These are phyloP conservation scores for Pygocentrus nattereri DNA, from an alignment of 2,797 vertebrate genomes.

Conservation along the genomic window DNA sequence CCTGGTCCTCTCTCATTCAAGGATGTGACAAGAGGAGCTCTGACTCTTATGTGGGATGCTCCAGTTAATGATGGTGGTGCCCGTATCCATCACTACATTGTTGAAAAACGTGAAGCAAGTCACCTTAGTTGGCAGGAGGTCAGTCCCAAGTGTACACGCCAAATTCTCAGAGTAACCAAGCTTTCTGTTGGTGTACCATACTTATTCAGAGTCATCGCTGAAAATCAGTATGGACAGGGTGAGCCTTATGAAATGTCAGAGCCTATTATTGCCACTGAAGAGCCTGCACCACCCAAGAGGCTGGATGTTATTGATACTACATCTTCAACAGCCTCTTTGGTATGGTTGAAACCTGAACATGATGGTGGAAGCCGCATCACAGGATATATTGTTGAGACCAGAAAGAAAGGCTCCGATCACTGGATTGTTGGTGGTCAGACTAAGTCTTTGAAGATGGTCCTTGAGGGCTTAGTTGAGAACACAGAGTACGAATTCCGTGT, in stretches of 20 bases:
- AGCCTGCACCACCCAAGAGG: conserved; percentile 95
- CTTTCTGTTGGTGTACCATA: conserved; percentile 89
- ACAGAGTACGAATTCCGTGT: conserved; percentile 97
- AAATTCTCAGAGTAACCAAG: conserved; percentile 89
- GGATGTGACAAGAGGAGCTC: conserved; percentile 91
- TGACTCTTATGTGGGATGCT: conserved; percentile 97
- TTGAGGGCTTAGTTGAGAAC: conserved; percentile 92
- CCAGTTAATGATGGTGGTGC: conserved; percentile 92
- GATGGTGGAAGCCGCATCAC: conserved; percentile 96
- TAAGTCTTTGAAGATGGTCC: conserved; percentile 90
- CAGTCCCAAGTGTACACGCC: conserved; percentile 88
- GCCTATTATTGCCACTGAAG: conserved; percentile 93
- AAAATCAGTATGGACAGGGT: conserved; percentile 94
- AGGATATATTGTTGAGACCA: conserved; percentile 93
- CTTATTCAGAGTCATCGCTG: conserved; percentile 92
- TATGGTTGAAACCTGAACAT: conserved; percentile 98
- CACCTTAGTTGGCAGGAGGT: conserved; percentile 95
- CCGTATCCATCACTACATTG: conserved; percentile 91
- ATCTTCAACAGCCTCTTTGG: conserved; percentile 89
- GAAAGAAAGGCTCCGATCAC: conserved; percentile 87
- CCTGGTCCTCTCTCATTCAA: conserved; percentile 94
- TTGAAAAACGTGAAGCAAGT: conserved; percentile 95
- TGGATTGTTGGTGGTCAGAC: conserved; percentile 91
- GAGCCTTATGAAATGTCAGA: conserved; percentile 93
- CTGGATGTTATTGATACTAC: conserved; percentile 94